Evolutionary conservation across 2,888 invertebrate genomes (phyloP).

Genomic region (Dryocosmus kuriphilus): DNA sequence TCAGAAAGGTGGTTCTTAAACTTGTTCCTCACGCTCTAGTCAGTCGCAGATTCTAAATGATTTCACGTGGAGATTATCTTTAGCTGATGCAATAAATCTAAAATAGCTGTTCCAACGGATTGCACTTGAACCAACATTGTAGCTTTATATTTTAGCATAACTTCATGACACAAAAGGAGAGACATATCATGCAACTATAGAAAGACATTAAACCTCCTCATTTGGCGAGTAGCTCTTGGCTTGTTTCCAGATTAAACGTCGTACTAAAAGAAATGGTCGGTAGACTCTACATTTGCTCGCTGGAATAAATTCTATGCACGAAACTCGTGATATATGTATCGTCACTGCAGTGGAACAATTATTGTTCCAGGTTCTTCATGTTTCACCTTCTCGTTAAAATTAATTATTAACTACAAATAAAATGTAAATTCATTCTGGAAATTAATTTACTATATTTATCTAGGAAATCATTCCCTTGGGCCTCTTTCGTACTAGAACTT

Average conservation of each 20-base stretch:
- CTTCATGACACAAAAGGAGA: slow-evolving; percentile 31
- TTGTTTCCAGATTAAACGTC: slow-evolving; percentile 38
- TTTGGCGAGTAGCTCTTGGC: slow-evolving; percentile 38
- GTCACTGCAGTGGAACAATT: neutral
- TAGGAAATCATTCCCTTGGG: slow-evolving; percentile 4
- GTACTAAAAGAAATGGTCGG: slow-evolving; percentile 67
- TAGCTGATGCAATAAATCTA: slow-evolving; percentile 49
- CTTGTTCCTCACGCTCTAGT: neutral
- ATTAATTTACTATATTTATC: slow-evolving; percentile 24
- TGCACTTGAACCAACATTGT: neutral
- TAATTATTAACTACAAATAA: no score
- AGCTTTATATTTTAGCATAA: slow-evolving; percentile 38
- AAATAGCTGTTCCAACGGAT: slow-evolving; percentile 52
- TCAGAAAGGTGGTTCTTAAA: slow-evolving; percentile 13
- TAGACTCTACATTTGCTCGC: slow-evolving; percentile 33
- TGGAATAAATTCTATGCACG: slow-evolving; percentile 32
- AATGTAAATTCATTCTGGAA: no score
- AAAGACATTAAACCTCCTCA: slow-evolving; percentile 37
- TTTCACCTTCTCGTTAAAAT: no score
- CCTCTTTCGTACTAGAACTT: neutral
- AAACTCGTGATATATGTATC: slow-evolving; percentile 25
- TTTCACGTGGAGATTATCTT: slow-evolving; percentile 54
- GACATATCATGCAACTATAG: slow-evolving; percentile 38
- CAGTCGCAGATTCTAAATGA: slow-evolving; percentile 57
- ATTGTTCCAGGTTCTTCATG: no score